Evolutionary conservation across 2,888 invertebrate species (phyloP), one percentile per base, ranked within the genome.

Genomic region (Trichopoda pennipes): DNA sequence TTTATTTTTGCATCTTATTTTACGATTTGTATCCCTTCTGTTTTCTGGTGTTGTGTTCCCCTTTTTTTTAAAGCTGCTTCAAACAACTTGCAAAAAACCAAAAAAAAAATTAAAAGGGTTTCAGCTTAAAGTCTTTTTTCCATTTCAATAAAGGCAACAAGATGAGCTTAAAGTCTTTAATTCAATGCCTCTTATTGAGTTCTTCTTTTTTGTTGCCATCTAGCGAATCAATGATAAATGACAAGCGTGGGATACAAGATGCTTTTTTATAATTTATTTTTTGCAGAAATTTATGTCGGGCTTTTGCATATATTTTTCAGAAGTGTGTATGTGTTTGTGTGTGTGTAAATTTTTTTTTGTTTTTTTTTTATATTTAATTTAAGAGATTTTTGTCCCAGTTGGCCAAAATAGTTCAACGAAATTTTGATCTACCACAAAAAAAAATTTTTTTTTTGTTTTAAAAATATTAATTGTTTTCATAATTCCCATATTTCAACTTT

Each of bases 221-320:
- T 49, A 38, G 63, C 73, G 66, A 74, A 81, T 81, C 81, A 81
- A 81, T 81, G 81, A 81, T 81, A 81, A 81, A 81, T 81, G 81
- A 81, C 81, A 81, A 81, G 78, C 81, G 81, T 81, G 81, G 81
- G 81, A 81, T 74, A 74, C 63, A 81, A 64, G 35, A 56, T 56
- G 35, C 21, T 64, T 64, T 64, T 74, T 47, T 56, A 32, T 53
- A 53, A 55, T 55, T 68, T 55, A 55, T 73, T 38, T 64, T 72
- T 60, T 61, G 42, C 42, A 63, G 28, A 73, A 63, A 55, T 55
- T 55, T 56, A 49, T 74, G 64, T 64, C 64, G 68, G 42, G 14
- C 55, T 17, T 44, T 10, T 9, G 12, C 55, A 55, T 12, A 28
- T 23, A 21, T 16, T 16, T 38, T 63, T 28, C 17, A 28, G 4